These are phyloP conservation scores for Chydorus sphaericus DNA, from an alignment of 2,888 invertebrate genomes.

Conservation along the genomic window DNA sequence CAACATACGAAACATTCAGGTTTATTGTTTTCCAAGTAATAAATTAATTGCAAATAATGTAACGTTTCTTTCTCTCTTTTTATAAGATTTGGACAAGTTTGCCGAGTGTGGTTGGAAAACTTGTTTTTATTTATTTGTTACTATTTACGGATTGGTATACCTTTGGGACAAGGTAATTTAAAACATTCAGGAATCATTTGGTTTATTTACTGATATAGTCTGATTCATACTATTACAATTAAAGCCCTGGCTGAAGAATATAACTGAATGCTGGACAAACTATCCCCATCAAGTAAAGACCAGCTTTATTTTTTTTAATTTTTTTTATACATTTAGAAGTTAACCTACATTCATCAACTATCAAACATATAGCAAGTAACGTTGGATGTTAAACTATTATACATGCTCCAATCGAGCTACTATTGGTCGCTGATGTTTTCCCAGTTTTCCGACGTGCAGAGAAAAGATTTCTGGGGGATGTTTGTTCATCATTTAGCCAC, in stretches of 20 bases:
- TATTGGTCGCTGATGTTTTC: conserved; percentile 88
- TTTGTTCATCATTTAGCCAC: conserved; percentile 94
- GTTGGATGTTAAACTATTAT: conserved; percentile 86
- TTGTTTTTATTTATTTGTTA: conserved; percentile 66
- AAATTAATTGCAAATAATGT: too few species aligned
- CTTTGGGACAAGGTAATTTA: conserved; percentile 87
- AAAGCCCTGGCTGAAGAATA: conserved; percentile 85
- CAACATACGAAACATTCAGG: conserved; percentile 79
- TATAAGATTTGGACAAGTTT: conserved; percentile 74
- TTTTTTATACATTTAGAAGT: conserved; percentile 12
- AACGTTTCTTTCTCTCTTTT: too few species aligned
- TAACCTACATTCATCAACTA: background rate
- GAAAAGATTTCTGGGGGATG: conserved; percentile 97
- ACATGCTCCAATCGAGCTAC: conserved; percentile 80
- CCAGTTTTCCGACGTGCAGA: conserved; percentile 83
- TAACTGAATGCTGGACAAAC: conserved; percentile 66
- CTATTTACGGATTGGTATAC: conserved; percentile 60
- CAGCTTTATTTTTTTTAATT: conserved; percentile 19
- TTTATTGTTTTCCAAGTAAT: conserved; percentile 74
- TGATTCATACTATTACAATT: too few species aligned
- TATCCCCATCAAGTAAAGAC: conserved; percentile 44
- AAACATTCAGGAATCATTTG: too few species aligned
- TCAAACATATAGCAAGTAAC: conserved; percentile 51
- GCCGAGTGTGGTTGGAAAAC: conserved; percentile 85
- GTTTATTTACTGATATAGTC: too few species aligned